phyloP scores from a whole-genome alignment of 2,797 vertebrate genomes.

The Anabacerthia variegaticeps region DNA sequence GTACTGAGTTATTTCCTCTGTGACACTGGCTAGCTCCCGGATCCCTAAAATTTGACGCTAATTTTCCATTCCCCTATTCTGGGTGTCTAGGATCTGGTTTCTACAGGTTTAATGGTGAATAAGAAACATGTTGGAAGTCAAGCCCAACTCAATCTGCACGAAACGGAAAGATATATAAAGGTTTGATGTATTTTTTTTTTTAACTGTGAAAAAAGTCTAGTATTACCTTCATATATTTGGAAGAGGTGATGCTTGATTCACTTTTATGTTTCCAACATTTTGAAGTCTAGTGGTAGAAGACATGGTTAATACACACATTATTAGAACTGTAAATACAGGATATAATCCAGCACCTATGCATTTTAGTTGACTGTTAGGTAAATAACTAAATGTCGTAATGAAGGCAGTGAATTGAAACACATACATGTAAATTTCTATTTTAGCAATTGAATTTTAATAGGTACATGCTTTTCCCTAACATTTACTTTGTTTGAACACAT shows the following conservation, averaged over 20 bases:
- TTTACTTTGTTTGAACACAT: not conserved
- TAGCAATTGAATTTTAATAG: not conserved
- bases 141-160: not conserved
- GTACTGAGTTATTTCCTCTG: not conserved
- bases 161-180: not conserved
- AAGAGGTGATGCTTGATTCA: not conserved
- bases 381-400: not conserved
- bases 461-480: not conserved
- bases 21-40: not conserved
- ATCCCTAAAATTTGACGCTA: not conserved
- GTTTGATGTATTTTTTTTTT: not conserved
- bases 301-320: not conserved
- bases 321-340: not conserved
- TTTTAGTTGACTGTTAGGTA: not conserved
- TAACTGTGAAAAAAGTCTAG: not conserved
- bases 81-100: not conserved
- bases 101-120: not conserved
- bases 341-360: not conserved
- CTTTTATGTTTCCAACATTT: not conserved
- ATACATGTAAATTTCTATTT: not conserved
- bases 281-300: not conserved
- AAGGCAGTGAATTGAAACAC: not conserved
- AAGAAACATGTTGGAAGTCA: not conserved
- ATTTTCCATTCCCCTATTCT: not conserved
- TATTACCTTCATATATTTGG: not conserved